Base-by-base conservation (phyloP, 2,113 vertebrate genomes). In the Rhadina sibilatrix region DNA sequence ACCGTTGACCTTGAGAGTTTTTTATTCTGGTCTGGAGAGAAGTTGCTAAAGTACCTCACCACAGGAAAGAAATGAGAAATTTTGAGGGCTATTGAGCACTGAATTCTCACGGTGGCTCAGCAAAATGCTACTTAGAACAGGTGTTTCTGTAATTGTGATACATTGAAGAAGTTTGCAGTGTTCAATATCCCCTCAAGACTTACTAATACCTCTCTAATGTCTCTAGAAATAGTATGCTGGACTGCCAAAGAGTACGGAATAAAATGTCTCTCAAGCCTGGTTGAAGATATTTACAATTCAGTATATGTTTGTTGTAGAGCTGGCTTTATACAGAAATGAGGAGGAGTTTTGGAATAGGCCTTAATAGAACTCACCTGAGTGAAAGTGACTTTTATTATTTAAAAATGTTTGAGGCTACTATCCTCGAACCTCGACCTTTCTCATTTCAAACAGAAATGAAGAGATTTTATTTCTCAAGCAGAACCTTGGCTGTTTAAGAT, bases 51-150 rank as follows among this genome's bases (percentile, higher is more conserved):
- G 91, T 83, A 83, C 78, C 44, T 97, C 97, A 93, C 97, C 87
- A 88, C 92, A 96, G 97, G 97, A 97, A 98, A 97, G 96, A 98
- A 97, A 98, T 98, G 97, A 98, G 97, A 98, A 98, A 98, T 97
- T 98, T 98, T 97, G 98, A 97, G 97, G 97, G 92, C 94, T 95
- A 96, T 97, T 98, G 97, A 98, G 86, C 97, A 97, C 93, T 19
- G 24, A 97, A 97, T 97, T 97, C 96, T 97, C 60, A 15, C 64
- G 54, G 35, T 59, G 59, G 84, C 84, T 97, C 97, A 97, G 97
- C 89, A 95, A 95, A 97, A 97, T 96, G 94, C 97, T 97, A 96
- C 96, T 98, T 97, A 97, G 96, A 96, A 93, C 96, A 97, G 93
- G 96, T 97, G 97, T 97, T 97, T 84, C 94, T 72, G 64, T 97